Evolutionary conservation across 2,888 invertebrate species (phyloP), one percentile per base, ranked within the genome.

Genomic region (Arctia plantaginis): DNA sequence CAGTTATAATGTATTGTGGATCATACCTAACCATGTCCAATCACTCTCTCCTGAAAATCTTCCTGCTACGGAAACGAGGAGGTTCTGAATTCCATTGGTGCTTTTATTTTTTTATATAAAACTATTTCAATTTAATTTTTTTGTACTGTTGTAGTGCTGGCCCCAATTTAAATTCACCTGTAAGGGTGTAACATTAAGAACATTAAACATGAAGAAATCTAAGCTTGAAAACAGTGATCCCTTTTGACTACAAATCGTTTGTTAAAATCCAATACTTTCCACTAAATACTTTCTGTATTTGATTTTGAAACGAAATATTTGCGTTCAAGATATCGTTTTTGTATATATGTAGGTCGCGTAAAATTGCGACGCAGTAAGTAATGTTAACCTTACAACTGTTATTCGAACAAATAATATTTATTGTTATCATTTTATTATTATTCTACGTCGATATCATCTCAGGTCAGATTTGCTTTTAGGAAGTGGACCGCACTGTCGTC

Each of bases 291-390:
- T 20, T 30, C n/a, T 67, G 67, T 51, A 23, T 51, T 51, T 51
- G 23, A 6, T 59, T 27, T 23, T 8, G 39, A 27, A 69, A 39
- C 39, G n/a, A 39, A 69, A 69, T 20, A 62, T 62, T 27, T 62
- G 30, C 27, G n/a, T 62, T 23, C 23, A 51, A 59, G 55, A 44
- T 66, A 62, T 59, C 66, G 59, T 3, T 15, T 55, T 13, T 65
- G 12, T 7, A 27, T 6, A 4, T 44, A 71, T 66, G 0, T 74
- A 44, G 77, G 77, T 71, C 72, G 90, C 89, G 81, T 55, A 66
- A 67, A 90, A 88, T 87, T 91, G 88, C 91, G 91, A 86, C 93
- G 93, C 92, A 93, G 86, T 91, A 88, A 75, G 77, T 88, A 85
- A 74, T 88, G 87, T 87, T 88, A 88, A 90, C 91, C 90, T 89